These are phyloP conservation scores for Mixornis gularis DNA, from an alignment of 2,113 vertebrate species.

Conservation along the genomic window DNA sequence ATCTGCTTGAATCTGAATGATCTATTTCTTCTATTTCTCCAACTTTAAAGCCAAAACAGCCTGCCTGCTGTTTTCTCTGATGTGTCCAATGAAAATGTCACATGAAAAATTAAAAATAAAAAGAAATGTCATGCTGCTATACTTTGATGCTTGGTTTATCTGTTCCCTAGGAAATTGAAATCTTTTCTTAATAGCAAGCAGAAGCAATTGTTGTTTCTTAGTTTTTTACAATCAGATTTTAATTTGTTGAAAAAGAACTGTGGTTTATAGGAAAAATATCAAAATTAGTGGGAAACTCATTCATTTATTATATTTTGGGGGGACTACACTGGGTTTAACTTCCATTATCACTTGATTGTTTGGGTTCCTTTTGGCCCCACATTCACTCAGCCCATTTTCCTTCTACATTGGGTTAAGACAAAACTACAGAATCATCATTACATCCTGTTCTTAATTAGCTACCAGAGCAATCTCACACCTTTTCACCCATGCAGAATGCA, in stretches of 20 bases:
- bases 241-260: not conserved
- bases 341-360: not conserved
- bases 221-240: not conserved
- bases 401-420: not conserved
- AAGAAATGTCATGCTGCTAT: not conserved
- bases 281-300: not conserved
- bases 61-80: not conserved
- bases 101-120: not conserved
- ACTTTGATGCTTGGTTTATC: not conserved
- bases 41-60: slow-evolving; percentile 12
- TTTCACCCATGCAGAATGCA: rapidly evolving
- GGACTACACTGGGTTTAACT: not conserved
- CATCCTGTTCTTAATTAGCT: not conserved
- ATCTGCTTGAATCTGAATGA: not conserved
- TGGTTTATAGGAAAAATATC: not conserved
- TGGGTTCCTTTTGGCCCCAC: not conserved
- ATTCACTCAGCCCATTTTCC: not conserved
- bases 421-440: not conserved
- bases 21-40: not conserved
- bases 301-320: not conserved
- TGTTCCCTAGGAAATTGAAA: not conserved
- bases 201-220: not conserved
- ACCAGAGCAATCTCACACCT: not conserved
- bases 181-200: not conserved
- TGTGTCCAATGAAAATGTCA: not conserved